These are phyloP conservation scores for Orthosia incerta DNA, from an alignment of 2,888 invertebrate species.

Conservation along the genomic window DNA sequence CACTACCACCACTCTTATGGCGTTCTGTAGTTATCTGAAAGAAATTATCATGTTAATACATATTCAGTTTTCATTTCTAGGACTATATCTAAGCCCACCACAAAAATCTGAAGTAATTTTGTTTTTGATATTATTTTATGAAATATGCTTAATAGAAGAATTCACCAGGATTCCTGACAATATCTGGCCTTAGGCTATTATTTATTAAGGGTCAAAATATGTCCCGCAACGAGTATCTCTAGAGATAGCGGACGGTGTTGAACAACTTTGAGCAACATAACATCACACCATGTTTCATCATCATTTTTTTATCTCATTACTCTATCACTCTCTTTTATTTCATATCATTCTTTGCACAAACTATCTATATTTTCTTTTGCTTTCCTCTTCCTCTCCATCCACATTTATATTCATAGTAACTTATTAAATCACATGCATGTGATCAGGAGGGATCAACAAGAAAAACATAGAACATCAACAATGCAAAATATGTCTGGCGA, in stretches of 20 bases:
- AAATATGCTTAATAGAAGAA: too few species aligned
- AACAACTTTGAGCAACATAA: neutral
- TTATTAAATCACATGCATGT: too few species aligned
- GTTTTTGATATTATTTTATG: too few species aligned
- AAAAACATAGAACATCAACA: too few species aligned
- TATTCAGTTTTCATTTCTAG: neutral
- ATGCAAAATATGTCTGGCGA: neutral
- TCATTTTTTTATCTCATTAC: neutral
- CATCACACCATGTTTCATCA: neutral
- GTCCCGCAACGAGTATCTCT: neutral
- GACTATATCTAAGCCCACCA: neutral
- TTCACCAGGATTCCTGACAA: too few species aligned
- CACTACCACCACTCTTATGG: conserved; percentile 13
- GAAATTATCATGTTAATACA: neutral
- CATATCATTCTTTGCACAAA: neutral
- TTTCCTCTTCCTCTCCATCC: neutral
- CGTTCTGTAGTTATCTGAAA: conserved; percentile 41
- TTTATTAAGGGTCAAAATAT: neutral
- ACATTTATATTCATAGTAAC: too few species aligned
- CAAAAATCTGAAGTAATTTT: too few species aligned
- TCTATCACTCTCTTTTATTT: neutral
- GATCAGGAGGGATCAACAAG: too few species aligned
- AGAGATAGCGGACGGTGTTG: neutral
- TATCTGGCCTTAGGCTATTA: neutral
- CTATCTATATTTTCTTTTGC: neutral